Percentiles rank a stretch among this genome's conserved stretches.
Conservation (phyloP, 2,113 vertebrate genomes). For the Campylorhamphus procurvoides region DNA sequence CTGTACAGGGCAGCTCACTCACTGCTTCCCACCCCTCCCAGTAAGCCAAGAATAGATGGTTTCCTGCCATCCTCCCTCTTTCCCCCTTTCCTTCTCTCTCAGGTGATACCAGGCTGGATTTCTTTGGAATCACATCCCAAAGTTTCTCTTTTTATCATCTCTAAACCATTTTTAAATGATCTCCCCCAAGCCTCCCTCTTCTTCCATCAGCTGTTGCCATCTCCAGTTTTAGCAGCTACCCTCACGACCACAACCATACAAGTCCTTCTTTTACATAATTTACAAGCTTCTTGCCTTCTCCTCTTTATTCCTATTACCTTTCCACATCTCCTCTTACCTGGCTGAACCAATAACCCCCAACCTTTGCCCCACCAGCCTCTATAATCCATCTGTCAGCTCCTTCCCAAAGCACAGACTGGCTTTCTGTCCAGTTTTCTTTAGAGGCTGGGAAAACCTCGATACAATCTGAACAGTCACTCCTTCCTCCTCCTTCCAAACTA, state of each 20-base stretch:
- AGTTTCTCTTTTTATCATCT: neutral
- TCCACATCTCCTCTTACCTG: slow-evolving; percentile 34
- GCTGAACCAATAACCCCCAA: neutral
- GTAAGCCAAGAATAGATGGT: no score
- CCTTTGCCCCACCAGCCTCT: slow-evolving; percentile 1
- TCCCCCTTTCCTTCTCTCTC: neutral
- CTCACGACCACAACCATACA: neutral
- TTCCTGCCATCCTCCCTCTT: neutral
- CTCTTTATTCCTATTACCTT: slow-evolving; percentile 25
- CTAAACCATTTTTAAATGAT: neutral
- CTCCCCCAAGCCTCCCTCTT: neutral
- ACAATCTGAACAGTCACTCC: slow-evolving; percentile 47
- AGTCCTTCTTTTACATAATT: slow-evolving; percentile 17
- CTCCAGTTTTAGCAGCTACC: neutral
- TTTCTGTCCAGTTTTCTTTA: neutral
- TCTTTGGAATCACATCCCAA: neutral
- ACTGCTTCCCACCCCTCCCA: neutral
- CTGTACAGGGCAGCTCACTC: neutral
- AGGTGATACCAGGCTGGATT: neutral
- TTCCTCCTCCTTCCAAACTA: slow-evolving; percentile 4
- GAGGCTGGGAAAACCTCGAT: slow-evolving; percentile 45
- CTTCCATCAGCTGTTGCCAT: neutral
- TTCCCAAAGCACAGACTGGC: neutral
- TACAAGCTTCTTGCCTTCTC: slow-evolving; percentile 11
- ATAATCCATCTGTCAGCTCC: neutral